Evolutionary conservation across 2,888 invertebrate genomes (phyloP).

Genomic region (Prosapia bicincta): DNA sequence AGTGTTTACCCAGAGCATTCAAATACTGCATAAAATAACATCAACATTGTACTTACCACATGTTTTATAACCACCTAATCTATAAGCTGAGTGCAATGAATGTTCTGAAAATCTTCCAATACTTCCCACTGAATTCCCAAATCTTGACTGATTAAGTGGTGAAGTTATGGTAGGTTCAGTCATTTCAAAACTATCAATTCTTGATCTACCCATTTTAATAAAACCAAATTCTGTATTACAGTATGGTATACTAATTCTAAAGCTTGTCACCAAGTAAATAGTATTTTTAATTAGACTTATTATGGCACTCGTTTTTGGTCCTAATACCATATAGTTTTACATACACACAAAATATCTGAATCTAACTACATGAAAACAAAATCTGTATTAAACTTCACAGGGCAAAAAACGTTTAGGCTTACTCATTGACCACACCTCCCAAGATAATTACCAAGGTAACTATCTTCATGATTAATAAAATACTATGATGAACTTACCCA

Average conservation of each 20-base stretch:
- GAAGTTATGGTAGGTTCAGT: conserved; percentile 15
- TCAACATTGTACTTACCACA: conserved; percentile 11
- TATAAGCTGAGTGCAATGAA: conserved; percentile 39
- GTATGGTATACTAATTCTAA: no score
- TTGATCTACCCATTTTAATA: conserved; percentile 8
- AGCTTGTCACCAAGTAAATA: no score
- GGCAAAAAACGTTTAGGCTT: not conserved
- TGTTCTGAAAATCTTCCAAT: conserved; percentile 40
- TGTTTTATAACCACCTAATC: conserved; percentile 26
- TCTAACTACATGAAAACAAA: no score
- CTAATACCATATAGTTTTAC: no score
- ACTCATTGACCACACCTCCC: not conserved
- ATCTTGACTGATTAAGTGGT: conserved; percentile 34
- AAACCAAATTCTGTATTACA: no score
- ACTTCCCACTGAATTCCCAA: conserved; percentile 38
- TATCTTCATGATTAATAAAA: no score
- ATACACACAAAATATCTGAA: no score
- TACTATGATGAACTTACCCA: not conserved
- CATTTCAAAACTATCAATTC: conserved; percentile 21
- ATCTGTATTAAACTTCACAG: no score
- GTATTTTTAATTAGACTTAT: no score
- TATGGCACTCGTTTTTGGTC: no score
- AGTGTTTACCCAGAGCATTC: no score
- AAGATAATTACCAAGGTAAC: not conserved
- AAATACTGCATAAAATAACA: no score